phyloP scores from a whole-genome alignment of 2,888 invertebrate genomes.

The Spialia ferax region DNA sequence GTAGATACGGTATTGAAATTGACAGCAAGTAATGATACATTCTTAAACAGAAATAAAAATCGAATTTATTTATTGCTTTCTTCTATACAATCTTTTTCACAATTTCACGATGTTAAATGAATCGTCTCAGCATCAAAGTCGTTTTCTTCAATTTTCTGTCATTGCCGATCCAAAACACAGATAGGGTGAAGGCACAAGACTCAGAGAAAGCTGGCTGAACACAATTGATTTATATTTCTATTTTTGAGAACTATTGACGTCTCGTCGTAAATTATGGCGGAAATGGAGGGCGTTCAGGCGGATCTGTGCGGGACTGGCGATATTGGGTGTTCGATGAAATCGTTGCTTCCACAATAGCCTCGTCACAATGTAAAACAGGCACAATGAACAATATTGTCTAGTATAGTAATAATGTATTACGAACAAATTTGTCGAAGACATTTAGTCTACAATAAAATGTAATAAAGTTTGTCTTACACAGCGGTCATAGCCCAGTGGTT shows the following conservation, averaged over 20 bases:
- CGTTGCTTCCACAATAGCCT: too few species aligned
- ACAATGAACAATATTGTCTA: too few species aligned
- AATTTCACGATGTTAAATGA: constrained; percentile 1
- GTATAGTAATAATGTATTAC: too few species aligned
- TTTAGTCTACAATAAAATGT: too few species aligned
- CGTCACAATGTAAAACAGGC: too few species aligned
- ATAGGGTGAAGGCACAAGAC: constrained; percentile 16
- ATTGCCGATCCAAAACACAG: constrained; percentile 23
- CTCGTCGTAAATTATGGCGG: constrained; percentile 13
- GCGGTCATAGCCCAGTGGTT: too few species aligned
- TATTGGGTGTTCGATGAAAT: neutral
- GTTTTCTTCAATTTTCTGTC: constrained; percentile 6
- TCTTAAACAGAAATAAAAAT: neutral
- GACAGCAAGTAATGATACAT: neutral
- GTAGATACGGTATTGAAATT: neutral
- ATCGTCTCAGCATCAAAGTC: constrained; percentile 8
- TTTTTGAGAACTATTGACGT: constrained; percentile 23
- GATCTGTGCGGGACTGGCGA: neutral
- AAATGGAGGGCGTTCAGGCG: constrained; percentile 7
- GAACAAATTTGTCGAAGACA: too few species aligned
- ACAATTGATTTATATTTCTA: constrained; percentile 31
- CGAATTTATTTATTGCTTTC: neutral
- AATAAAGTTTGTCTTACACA: too few species aligned
- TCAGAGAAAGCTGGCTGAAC: constrained; percentile 19
- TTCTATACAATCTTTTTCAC: neutral